Conservation (phyloP, 2,797 vertebrate species). For the Chaetophractus vellerosus region DNA sequence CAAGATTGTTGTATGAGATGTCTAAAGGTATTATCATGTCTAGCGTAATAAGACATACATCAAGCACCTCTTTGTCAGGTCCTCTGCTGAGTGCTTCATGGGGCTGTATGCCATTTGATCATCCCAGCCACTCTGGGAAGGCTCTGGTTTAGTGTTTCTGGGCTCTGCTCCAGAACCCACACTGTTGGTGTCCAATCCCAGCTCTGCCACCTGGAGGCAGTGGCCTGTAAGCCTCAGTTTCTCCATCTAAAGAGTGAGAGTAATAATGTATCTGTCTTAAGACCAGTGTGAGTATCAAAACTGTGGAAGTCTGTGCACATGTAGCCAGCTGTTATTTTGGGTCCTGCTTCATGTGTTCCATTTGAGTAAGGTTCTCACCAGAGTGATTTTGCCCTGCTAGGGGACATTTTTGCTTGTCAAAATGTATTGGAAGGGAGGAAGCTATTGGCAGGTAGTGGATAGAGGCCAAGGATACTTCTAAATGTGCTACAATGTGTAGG, state of each 20-base stretch:
- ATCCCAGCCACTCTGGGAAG: neutral
- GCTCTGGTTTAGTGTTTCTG: neutral
- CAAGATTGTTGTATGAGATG: neutral
- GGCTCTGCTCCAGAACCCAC: neutral
- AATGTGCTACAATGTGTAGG: rapidly evolving
- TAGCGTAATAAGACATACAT: too few species aligned
- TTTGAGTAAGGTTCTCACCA: neutral
- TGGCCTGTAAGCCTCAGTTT: neutral
- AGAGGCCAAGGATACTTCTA: neutral
- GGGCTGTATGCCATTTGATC: neutral
- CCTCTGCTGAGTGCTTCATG: rapidly evolving
- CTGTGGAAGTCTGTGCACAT: neutral
- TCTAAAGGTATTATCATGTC: too few species aligned
- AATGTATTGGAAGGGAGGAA: rapidly evolving
- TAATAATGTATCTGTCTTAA: neutral
- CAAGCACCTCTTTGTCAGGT: rapidly evolving
- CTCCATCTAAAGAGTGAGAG: neutral
- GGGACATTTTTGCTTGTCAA: neutral
- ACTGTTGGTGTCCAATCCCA: neutral
- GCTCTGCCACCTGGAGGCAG: neutral
- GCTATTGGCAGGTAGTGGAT: rapidly evolving
- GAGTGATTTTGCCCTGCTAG: neutral
- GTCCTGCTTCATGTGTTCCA: neutral
- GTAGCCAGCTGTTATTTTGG: neutral
- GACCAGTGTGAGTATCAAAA: neutral